These are phyloP conservation scores for Picathartes gymnocephalus DNA, from an alignment of 2,113 vertebrate species.

Conservation along the genomic window DNA sequence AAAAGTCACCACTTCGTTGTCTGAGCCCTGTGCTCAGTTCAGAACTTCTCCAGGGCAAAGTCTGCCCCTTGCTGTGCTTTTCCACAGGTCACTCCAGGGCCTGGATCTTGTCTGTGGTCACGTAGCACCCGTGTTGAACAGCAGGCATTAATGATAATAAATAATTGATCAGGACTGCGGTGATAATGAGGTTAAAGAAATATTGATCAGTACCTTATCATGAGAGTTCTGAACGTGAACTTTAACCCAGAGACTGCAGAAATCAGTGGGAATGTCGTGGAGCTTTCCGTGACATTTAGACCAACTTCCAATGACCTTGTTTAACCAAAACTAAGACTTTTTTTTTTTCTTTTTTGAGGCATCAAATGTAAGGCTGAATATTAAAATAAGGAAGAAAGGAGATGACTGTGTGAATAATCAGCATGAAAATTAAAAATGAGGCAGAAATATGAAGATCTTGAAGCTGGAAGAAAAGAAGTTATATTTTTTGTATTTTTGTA, in stretches of 20 bases:
- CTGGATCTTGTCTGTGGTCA: conserved; percentile 10
- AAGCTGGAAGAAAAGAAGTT: neutral
- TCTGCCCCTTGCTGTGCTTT: neutral
- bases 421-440: neutral
- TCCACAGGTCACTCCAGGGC: neutral
- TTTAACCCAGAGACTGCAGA: neutral
- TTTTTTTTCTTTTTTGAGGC: neutral
- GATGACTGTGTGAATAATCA: neutral
- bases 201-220: neutral
- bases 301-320: neutral
- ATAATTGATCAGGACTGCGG: neutral
- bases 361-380: neutral
- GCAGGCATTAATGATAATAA: neutral
- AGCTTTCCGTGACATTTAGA: neutral
- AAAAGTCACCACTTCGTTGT: neutral
- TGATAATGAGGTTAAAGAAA: neutral
- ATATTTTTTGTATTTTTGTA: neutral
- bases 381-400: neutral
- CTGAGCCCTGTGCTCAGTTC: neutral
- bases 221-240: neutral
- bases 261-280: neutral
- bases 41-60: conserved; percentile 10
- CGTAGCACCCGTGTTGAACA: neutral
- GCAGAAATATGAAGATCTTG: neutral
- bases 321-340: neutral